Conservation (phyloP, 2,113 vertebrate species). For the Rhinopomastus cyanomelas region DNA sequence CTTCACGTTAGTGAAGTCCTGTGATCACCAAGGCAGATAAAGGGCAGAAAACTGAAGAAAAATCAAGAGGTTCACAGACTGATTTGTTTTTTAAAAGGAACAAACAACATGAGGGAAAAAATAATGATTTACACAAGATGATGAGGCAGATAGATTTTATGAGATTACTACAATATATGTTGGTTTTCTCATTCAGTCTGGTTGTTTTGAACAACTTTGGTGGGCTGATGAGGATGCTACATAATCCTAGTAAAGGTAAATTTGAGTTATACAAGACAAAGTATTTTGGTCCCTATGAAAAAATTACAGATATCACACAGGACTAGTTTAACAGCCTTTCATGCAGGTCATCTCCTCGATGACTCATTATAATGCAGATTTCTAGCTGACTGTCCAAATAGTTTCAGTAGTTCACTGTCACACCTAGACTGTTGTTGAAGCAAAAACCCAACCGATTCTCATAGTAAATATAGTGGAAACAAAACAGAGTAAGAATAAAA, state of each 20-base stretch:
- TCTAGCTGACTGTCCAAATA: neutral
- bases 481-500: neutral
- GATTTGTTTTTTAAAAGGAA: neutral
- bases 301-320: neutral
- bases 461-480: neutral
- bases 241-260: neutral
- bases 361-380: neutral
- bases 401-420: neutral
- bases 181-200: neutral
- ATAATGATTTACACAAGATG: neutral
- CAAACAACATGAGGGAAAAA: neutral
- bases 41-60: neutral
- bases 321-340: neutral
- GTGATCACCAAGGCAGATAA: neutral
- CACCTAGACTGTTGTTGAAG: neutral
- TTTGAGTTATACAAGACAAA: neutral
- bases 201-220: neutral
- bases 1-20: neutral
- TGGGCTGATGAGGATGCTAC: neutral
- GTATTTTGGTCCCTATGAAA: neutral
- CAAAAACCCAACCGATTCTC: neutral
- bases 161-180: neutral
- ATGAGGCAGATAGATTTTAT: neutral
- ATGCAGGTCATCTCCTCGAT: neutral
- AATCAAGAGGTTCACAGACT: neutral